phyloP scores from a whole-genome alignment of 2,888 invertebrate species.

The Stenodera caucasica region DNA sequence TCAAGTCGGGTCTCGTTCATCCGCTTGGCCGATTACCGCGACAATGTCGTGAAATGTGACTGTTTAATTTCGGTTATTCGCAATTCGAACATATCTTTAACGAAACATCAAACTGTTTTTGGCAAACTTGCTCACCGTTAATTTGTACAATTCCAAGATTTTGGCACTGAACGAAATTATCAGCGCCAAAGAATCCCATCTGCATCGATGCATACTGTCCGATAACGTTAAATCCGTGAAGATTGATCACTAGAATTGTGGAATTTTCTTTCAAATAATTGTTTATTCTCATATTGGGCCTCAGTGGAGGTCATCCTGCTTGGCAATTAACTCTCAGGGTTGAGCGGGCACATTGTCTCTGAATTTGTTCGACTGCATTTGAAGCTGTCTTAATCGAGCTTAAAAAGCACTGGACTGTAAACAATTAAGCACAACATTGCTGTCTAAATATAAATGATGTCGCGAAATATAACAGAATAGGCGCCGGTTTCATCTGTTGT shows the following conservation, averaged over 20 bases:
- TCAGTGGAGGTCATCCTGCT: not conserved
- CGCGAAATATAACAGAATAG: constrained; percentile 17
- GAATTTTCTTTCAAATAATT: not conserved
- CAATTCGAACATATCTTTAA: not conserved
- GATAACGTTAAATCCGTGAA: not conserved
- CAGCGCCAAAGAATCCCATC: not conserved
- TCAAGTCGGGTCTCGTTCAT: not conserved
- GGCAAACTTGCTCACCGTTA: not conserved
- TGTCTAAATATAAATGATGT: constrained; percentile 28
- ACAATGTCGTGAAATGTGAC: not conserved
- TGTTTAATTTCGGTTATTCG: not conserved
- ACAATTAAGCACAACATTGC: constrained; percentile 30
- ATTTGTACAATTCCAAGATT: constrained; percentile 1
- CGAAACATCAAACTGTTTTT: not conserved
- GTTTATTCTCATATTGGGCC: constrained; percentile 1
- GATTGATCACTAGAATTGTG: not conserved
- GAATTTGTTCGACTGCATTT: constrained; percentile 19
- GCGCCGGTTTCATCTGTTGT: not conserved
- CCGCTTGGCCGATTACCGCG: not conserved
- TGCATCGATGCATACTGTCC: not conserved
- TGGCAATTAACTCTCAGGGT: constrained; percentile 14
- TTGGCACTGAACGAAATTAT: not conserved
- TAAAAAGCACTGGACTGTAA: constrained; percentile 25
- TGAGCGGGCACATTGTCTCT: constrained; percentile 26
- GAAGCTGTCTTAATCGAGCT: constrained; percentile 28